A percentile compares a stretch with the other conserved stretches of the same genome.
Evolutionary conservation across 2,113 vertebrate genomes (phyloP).

Genomic region (Hipposideros armiger): DNA sequence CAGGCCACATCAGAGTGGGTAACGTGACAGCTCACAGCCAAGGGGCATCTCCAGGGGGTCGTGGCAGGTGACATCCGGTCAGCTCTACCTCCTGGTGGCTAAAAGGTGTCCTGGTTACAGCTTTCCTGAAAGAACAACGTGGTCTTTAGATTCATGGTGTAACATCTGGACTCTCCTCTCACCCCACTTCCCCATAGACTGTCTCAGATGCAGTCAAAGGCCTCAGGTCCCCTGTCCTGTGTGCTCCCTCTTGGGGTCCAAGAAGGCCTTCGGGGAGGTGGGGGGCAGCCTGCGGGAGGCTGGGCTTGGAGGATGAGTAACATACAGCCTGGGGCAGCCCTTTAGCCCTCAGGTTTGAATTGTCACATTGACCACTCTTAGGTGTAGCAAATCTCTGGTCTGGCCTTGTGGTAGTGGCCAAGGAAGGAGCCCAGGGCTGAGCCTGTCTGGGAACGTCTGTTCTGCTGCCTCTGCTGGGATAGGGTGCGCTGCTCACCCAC

Average conservation of each 20-base stretch:
- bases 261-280: background rate
- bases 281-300: background rate
- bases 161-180: background rate
- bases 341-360: background rate
- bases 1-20: background rate
- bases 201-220: accelerated
- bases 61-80: background rate
- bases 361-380: background rate
- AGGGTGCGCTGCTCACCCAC: background rate
- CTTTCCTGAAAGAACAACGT: conserved; percentile 84
- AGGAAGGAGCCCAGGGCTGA: background rate
- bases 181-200: accelerated
- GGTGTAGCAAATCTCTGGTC: background rate
- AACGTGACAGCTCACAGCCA: background rate
- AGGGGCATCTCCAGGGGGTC: background rate
- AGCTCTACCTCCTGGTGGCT: background rate
- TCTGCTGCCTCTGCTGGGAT: background rate
- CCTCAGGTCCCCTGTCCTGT: background rate
- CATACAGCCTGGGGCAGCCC: background rate
- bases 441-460: background rate
- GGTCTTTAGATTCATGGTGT: background rate
- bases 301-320: background rate
- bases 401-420: background rate
- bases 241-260: no score
- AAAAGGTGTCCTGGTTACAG: conserved; percentile 83